Evolutionary conservation across 2,797 vertebrate species (phyloP), one percentile per base, ranked within the genome.

Genomic region (Lerista edwardsae): DNA sequence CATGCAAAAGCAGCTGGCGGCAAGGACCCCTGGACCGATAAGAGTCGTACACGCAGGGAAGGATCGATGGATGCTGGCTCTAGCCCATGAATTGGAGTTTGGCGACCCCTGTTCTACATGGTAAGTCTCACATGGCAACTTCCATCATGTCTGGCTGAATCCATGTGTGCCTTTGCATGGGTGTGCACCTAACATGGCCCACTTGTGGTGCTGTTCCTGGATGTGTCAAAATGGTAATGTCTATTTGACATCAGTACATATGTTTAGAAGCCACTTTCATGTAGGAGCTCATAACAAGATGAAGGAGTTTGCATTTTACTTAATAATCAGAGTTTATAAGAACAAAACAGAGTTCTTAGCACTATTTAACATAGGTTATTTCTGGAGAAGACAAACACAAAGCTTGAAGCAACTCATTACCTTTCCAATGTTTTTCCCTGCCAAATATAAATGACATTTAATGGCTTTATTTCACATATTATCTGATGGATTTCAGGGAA

Each of bases 401-500:
- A 91, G 61, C 90, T 88, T 87, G 64, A 88, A 93, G 68, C 73
- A 39, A 85, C 3, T 77, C 17, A 83, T 86, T 93, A 59, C 47
- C 87, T 88, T 83, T 89, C 80, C 61, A 76, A n/a, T 87, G 47
- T 41, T 59, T 91, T 89, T 87, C 67, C 86, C 51, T 59, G 15
- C 59, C 85, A 86, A 92, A 89, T 86, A 88, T 84, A 93, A 90
- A 90, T 92, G 86, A 34, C 2, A 0, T 74, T 90, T 76, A 90
- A 89, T 89, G 74, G 44, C 59, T 86, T 91, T 91, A 91, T 91
- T 93, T 91, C 85, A 87, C 83, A 82, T 61, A 61, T 77, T 77
- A 36, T 91, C 62, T 84, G 82, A 73, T 44, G 90, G 92, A 93
- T 83, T 81, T 87, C 80, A 68, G 73, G 84, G 34, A 79, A 91